phyloP scores from a whole-genome alignment of 2,888 invertebrate species.

The Gryllus longicercus region DNA sequence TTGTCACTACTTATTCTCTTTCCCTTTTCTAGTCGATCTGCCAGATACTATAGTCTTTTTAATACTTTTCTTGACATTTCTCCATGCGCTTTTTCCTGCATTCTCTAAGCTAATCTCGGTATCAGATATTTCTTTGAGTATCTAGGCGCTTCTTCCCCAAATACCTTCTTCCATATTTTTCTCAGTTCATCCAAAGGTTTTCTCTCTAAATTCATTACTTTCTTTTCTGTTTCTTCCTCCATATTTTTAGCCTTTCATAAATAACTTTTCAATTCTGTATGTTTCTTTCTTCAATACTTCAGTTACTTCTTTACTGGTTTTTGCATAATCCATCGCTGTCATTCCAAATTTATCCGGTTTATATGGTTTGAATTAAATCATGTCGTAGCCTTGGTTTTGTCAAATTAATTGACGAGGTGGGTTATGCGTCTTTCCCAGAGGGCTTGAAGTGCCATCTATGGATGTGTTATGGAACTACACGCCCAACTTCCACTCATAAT shows the following conservation, averaged over 20 bases:
- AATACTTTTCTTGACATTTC: background rate
- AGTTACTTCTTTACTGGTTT: background rate
- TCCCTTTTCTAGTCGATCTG: constrained; percentile 18
- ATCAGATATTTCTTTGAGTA: background rate
- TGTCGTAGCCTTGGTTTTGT: no score
- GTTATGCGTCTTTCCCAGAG: no score
- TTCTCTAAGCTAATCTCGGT: background rate
- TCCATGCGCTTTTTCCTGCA: background rate
- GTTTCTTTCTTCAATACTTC: background rate
- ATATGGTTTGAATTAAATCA: no score
- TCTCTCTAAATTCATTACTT: no score
- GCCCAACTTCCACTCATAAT: no score
- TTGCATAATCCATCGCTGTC: constrained; percentile 8
- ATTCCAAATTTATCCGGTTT: background rate
- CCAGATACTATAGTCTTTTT: background rate
- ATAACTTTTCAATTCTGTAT: background rate
- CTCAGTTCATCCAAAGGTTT: background rate
- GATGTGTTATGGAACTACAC: no score
- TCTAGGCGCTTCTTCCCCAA: background rate
- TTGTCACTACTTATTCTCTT: constrained; percentile 2
- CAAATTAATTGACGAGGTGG: no score
- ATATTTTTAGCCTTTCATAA: background rate
- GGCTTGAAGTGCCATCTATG: no score
- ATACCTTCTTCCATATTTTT: constrained; percentile 4
- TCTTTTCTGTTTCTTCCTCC: no score